Base-by-base conservation (phyloP, 1,140 invertebrate genomes). In the Alviniconcha marisindica region DNA sequence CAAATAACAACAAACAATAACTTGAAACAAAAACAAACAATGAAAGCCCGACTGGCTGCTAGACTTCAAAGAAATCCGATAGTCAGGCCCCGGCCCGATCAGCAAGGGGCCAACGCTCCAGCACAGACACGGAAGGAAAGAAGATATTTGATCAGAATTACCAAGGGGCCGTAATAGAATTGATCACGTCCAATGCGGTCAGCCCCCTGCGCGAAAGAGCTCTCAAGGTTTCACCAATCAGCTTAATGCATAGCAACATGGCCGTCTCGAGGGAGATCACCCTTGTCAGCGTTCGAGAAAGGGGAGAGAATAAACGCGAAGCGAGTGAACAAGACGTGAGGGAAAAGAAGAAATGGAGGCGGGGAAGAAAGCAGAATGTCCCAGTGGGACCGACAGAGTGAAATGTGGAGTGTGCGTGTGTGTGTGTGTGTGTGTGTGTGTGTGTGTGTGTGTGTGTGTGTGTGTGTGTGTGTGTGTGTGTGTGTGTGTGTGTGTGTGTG, bases 181-280 rank as follows among this genome's bases (percentile, higher is more conserved):
- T 78, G 77, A 78, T 63, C 51, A 56, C 77, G 51, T 56, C 77
- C 77, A 24, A 56, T 78, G 77, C 54, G 77, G 77, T 78, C 77
- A 63, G 77, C 51, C 33, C n/a, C 77, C 77, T 28, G 77, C 77
- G 77, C 77, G 28, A 63, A 77, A 63, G 51, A 78, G 77, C 77
- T 78, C 77, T 63, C 77, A 56, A 63, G 77, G 77, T 78, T 77
- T 78, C 77, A 78, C 77, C 77, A 78, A 78, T 78, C 77, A 78
- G 56, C 77, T 78, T 78, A 78, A 78, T 78, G 77, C 77, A 78
- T 38, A 42, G 77, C 77, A 78, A 78, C 77, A 78, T 78, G 77
- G 77, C 77, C 51, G 77, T 56, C 77, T 40, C 77, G 15, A 33
- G 77, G 54, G 77, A 63, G 51, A 60, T 78, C 77, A 60, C 77